Conservation (phyloP, 2,113 vertebrate genomes). For the Arvicanthis niloticus region DNA sequence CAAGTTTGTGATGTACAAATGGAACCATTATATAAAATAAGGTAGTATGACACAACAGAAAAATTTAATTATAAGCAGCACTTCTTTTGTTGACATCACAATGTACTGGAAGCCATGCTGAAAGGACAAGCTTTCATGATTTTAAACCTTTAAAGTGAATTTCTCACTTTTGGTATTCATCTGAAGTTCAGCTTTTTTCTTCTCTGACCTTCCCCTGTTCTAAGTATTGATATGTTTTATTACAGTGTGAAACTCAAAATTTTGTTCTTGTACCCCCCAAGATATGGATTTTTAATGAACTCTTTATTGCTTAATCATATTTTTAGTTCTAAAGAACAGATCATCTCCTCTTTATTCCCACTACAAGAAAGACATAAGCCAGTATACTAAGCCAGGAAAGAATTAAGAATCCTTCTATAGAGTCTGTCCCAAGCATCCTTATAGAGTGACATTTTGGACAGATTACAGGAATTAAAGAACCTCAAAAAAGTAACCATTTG, state of each 20-base stretch:
- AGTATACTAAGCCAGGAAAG: background rate
- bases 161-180: background rate
- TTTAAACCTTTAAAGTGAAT: background rate
- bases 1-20: background rate
- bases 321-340: background rate
- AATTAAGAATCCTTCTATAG: background rate
- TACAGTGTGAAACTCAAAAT: background rate
- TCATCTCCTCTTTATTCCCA: background rate
- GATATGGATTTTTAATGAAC: background rate
- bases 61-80: background rate
- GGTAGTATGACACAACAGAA: background rate
- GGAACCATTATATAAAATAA: slow-evolving; percentile 9
- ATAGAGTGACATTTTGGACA: too few relatives aligned
- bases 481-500: background rate
- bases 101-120: background rate
- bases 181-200: slow-evolving; percentile 30
- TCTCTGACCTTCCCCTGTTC: background rate
- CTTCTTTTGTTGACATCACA: slow-evolving; percentile 17
- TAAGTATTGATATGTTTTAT: background rate
- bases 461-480: background rate
- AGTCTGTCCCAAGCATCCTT: background rate
- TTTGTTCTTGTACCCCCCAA: background rate
- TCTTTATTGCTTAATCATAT: slow-evolving; percentile 32
- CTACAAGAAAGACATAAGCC: background rate
- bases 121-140: background rate